Evolutionary conservation across 2,888 invertebrate genomes (phyloP).

Genomic region (Schrankia costaestrigalis): DNA sequence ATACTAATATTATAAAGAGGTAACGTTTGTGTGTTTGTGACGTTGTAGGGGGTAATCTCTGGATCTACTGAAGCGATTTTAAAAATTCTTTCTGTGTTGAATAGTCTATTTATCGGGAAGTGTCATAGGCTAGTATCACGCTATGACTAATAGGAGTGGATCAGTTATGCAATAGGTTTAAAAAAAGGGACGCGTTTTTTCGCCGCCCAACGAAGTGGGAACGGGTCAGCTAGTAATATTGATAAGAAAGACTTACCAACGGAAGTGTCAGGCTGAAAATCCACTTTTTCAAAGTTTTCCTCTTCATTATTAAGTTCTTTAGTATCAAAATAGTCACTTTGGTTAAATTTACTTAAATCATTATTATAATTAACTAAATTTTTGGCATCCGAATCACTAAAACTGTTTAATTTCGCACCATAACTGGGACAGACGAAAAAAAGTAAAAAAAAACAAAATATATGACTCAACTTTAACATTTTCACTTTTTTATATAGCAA

Average conservation of each 20-base stretch:
- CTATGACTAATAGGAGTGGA: no score
- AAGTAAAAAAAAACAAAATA: constrained; percentile 62
- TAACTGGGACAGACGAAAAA: constrained; percentile 48
- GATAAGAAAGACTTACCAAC: constrained; percentile 16
- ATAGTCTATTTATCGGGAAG: no score
- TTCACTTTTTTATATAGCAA: constrained; percentile 45
- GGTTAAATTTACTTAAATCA: constrained; percentile 33
- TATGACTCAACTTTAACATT: constrained; percentile 42
- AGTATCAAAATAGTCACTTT: constrained; percentile 34
- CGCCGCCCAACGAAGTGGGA: no score
- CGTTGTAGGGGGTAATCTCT: no score
- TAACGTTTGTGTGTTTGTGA: no score
- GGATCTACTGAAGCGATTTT: no score
- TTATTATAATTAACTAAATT: constrained; percentile 32
- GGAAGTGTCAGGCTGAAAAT: constrained; percentile 13
- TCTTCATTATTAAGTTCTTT: constrained; percentile 9
- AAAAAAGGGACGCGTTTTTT: neutral
- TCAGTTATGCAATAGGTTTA: no score
- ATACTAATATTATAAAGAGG: no score
- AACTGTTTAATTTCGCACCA: constrained; percentile 40
- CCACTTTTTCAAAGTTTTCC: constrained; percentile 9
- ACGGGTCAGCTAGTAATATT: no score
- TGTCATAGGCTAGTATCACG: no score
- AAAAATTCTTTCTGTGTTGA: no score
- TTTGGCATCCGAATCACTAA: constrained; percentile 41